Evolutionary conservation across 2,888 invertebrate genomes (phyloP), one percentile per base, ranked within the genome.

Genomic region (Acrobasis consociella): DNA sequence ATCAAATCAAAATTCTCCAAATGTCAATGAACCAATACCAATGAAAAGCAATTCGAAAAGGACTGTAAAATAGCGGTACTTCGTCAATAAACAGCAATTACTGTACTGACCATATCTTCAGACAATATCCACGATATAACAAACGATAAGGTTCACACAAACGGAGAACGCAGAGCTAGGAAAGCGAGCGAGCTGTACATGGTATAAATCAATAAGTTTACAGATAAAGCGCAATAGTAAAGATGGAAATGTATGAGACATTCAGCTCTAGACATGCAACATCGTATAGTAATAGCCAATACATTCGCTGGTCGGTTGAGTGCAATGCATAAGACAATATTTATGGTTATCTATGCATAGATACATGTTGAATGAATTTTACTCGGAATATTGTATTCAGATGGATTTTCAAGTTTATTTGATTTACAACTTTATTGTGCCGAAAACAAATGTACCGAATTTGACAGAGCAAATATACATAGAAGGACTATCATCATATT

Each of bases 121-220:
- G 16, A 38, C 55, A 39, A 55, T 10, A 31, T 31, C 31, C 31
- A 31, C 42, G 16, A 42, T 56, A 42, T 56, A 22, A 56, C 17
- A 39, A 60, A 60, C 60, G 16, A 60, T 38, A 59, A 49, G 8
- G 49, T 38, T 37, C 9, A 9, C 9, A 49, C n/a, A 11, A 7
- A 37, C 22, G 22, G 31, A 55, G 55, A 49, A 49, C 39, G 17
- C 15, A 55, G 16, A 52, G 15, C 9, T 37, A 61, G 61, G 13
- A 61, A 53, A 22, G 22, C 31, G 15, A 52, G 39, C 38, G 2
- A 31, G 8, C 31, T 5, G 39, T 46, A 52, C 38, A 60, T 60
- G 38, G 49, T 46, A 46, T 53, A 61, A 49, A 61, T 46, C 53
- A 37, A 53, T 61, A 51, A 51, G 51, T 60, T 60, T 60, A 52